These are phyloP conservation scores for Mycteria americana DNA, from an alignment of 2,797 vertebrate species.

Conservation along the genomic window DNA sequence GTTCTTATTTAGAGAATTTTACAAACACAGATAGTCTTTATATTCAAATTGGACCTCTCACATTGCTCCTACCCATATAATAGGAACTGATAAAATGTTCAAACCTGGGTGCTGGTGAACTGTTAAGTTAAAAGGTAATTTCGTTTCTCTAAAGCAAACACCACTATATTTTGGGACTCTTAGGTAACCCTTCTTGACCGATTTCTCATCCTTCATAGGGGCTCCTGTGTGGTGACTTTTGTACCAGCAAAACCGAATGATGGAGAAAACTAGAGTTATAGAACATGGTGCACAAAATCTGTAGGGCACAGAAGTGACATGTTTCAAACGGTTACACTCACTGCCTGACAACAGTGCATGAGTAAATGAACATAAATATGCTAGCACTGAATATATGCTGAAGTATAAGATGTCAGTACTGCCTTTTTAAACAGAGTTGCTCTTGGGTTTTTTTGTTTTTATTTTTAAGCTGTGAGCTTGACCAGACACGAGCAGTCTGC, in stretches of 20 bases:
- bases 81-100: neutral
- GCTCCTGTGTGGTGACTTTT: neutral
- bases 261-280: neutral
- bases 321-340: neutral
- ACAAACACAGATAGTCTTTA: neutral
- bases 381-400: conserved; percentile 45
- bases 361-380: conserved; percentile 17
- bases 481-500: conserved; percentile 97
- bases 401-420: conserved; percentile 51
- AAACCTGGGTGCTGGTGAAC: neutral
- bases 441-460: conserved; percentile 54
- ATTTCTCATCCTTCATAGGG: neutral
- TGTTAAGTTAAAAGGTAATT: neutral
- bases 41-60: neutral
- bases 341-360: conserved; percentile 1
- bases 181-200: neutral
- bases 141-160: neutral
- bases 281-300: neutral
- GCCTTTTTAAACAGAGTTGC: conserved; percentile 74
- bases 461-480: conserved; percentile 90
- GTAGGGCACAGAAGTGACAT: neutral
- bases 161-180: neutral
- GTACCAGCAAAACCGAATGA: neutral
- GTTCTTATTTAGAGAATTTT: neutral
- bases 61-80: neutral